A percentile compares a stretch with the other conserved stretches of the same genome.
These are phyloP conservation scores for Poeciliopsis gracilis DNA, from an alignment of 2,797 vertebrate genomes.

Conservation along the genomic window DNA sequence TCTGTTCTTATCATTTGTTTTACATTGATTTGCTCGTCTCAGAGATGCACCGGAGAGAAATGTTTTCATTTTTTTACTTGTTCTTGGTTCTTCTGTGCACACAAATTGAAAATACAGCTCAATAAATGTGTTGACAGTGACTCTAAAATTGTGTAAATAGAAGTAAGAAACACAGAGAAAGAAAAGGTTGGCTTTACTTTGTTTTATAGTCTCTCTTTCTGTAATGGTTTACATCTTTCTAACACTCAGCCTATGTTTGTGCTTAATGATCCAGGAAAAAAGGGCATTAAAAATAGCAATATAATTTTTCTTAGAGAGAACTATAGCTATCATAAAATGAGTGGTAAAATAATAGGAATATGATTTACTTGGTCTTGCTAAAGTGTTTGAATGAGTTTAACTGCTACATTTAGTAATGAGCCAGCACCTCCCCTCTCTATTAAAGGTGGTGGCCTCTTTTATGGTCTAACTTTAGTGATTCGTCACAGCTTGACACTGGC, in stretches of 20 bases:
- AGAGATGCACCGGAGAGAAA: conserved; percentile 2
- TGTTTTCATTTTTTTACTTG: conserved; percentile 11
- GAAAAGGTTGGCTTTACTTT: conserved; percentile 61
- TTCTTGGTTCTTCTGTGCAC: conserved; percentile 6
- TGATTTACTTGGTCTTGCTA: conserved; percentile 75
- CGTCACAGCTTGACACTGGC: conserved; percentile 67
- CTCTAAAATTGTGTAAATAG: conserved; percentile 49
- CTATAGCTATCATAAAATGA: conserved; percentile 75
- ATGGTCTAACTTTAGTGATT: conserved; percentile 73
- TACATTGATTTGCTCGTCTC: conserved; percentile 6
- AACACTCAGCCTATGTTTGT: conserved; percentile 58
- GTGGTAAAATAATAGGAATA: conserved; percentile 76
- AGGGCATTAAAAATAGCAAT: conserved; percentile 74
- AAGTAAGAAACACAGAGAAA: conserved; percentile 61
- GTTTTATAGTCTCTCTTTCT: conserved; percentile 61
- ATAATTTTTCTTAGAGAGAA: conserved; percentile 66
- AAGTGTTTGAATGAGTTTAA: conserved; percentile 80
- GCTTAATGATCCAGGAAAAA: conserved; percentile 80
- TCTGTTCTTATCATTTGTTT: background rate
- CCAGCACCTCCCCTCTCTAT: conserved; percentile 71
- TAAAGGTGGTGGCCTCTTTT: conserved; percentile 74
- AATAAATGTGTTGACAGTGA: conserved; percentile 1
- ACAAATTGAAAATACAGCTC: conserved; percentile 7
- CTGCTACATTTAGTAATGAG: conserved; percentile 79
- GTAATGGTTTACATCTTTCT: conserved; percentile 63